Conservation (phyloP, 2,888 invertebrate species). For the Ptychoptera albimana region DNA sequence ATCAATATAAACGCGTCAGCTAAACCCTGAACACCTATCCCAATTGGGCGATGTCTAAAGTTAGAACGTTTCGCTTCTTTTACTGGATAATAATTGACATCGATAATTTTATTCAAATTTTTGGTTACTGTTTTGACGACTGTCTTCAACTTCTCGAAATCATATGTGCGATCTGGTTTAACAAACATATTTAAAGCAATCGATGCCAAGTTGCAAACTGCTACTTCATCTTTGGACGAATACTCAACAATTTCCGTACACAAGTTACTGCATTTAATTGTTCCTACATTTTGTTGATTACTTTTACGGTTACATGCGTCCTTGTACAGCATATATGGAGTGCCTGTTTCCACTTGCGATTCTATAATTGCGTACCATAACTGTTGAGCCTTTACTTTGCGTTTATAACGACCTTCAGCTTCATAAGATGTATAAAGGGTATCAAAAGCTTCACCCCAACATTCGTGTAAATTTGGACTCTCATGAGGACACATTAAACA, state of each 20-base stretch:
- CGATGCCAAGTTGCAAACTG: conserved; percentile 96
- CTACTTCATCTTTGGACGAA: conserved; percentile 80
- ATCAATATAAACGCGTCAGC: conserved; percentile 93
- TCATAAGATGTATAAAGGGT: conserved; percentile 76
- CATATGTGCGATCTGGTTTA: conserved; percentile 56
- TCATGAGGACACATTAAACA: conserved; percentile 94
- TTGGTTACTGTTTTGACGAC: conserved; percentile 77
- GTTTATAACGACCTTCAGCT: conserved; percentile 50
- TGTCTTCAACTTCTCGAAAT: conserved; percentile 73
- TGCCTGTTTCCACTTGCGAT: conserved; percentile 94
- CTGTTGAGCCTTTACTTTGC: conserved; percentile 62
- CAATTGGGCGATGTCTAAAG: conserved; percentile 68
- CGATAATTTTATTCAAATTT: conserved; percentile 94
- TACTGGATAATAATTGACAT: conserved; percentile 90
- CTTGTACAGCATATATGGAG: conserved; percentile 93
- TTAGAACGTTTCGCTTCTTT: conserved; percentile 79
- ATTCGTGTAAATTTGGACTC: conserved; percentile 76
- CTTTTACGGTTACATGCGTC: conserved; percentile 94
- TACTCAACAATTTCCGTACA: conserved; percentile 98
- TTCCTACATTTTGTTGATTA: conserved; percentile 95
- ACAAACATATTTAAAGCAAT: conserved; percentile 94
- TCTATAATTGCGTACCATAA: conserved; percentile 91
- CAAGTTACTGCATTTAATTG: conserved; percentile 93
- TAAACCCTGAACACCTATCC: conserved; percentile 92
- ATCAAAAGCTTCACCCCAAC: conserved; percentile 93